A percentile compares a stretch with the other conserved stretches of the same genome.
Conservation (phyloP, 2,113 vertebrate species). For the Hypanus sabinus region DNA sequence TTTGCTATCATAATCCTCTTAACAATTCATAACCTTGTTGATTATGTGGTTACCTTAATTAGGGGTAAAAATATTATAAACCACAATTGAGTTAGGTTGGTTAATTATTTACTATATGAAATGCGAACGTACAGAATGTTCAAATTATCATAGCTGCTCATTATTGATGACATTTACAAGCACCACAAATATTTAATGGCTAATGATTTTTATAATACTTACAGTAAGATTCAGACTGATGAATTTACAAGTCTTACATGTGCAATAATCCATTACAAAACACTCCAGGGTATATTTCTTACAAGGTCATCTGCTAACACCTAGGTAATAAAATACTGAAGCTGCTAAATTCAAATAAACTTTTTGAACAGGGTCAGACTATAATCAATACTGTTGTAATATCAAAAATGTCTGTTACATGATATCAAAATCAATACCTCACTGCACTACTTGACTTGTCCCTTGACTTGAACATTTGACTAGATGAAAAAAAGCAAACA, state of each 20-base stretch:
- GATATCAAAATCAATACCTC: slow-evolving; percentile 21
- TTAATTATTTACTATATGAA: slow-evolving; percentile 15
- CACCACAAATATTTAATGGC: slow-evolving; percentile 35
- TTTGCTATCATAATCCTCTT: no score
- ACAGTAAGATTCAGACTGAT: slow-evolving; percentile 32
- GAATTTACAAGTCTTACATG: slow-evolving; percentile 36
- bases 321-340: slow-evolving; percentile 35
- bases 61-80: not conserved
- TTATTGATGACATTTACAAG: slow-evolving; percentile 25
- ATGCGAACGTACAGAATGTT: not conserved
- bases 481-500: not conserved
- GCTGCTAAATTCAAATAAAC: slow-evolving; percentile 37
- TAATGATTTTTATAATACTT: slow-evolving; percentile 36
- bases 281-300: slow-evolving; percentile 29
- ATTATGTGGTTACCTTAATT: not conserved
- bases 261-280: slow-evolving; percentile 33
- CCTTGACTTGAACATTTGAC: slow-evolving; percentile 5
- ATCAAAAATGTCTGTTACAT: slow-evolving; percentile 33
- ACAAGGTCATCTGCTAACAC: slow-evolving; percentile 37
- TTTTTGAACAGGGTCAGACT: slow-evolving; percentile 29
- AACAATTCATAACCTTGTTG: not conserved
- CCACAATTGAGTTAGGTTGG: not conserved
- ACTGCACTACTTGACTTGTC: not conserved
- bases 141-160: not conserved
- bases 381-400: slow-evolving; percentile 36